Evolutionary conservation across 2,797 vertebrate genomes (phyloP).

Genomic region (Crocodylus rhombifer): DNA sequence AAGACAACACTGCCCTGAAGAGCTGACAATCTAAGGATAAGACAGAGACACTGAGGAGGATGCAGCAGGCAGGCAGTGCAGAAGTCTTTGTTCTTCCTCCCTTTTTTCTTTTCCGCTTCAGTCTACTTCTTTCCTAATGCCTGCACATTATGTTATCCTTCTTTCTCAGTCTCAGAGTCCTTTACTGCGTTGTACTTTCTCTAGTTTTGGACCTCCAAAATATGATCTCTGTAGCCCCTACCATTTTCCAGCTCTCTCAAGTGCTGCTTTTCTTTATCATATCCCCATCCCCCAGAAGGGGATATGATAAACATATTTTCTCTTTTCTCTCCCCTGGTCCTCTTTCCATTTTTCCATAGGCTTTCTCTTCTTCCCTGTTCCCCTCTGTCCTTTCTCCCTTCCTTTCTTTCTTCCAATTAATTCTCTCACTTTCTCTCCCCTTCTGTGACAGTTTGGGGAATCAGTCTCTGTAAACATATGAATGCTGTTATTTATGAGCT

Average conservation of each 20-base stretch:
- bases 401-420: background rate
- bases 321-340: background rate
- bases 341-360: background rate
- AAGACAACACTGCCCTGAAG: conserved; percentile 14
- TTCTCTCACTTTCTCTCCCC: background rate
- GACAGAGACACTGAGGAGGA: background rate
- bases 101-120: conserved; percentile 64
- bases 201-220: conserved; percentile 4
- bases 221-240: background rate
- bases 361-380: background rate
- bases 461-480: conserved; percentile 69
- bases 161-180: conserved; percentile 39
- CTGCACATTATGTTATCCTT: background rate
- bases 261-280: conserved; percentile 6
- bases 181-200: conserved; percentile 54
- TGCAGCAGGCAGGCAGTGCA: background rate
- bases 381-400: background rate
- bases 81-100: conserved; percentile 64
- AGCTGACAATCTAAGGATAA: conserved; percentile 4
- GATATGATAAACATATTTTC: background rate
- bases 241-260: background rate
- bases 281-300: background rate
- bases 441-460: conserved; percentile 70
- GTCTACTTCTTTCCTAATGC: conserved; percentile 41
- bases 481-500: conserved; percentile 71